Conservation (phyloP, 2,797 vertebrate species). For the Myotis pilosus region DNA sequence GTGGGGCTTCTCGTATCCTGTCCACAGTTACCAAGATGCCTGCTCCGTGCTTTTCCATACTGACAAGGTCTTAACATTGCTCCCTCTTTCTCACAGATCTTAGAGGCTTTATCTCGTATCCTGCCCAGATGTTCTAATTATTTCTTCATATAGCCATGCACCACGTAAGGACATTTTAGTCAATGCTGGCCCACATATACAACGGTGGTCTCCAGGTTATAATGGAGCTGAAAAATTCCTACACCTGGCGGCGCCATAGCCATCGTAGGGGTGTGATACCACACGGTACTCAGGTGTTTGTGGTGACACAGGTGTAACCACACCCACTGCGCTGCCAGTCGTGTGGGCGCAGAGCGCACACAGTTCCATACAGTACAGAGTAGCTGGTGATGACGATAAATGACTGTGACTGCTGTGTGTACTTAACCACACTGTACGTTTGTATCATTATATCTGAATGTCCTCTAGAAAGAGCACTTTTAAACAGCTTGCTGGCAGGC, state of each 20-base stretch:
- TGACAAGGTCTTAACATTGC: neutral
- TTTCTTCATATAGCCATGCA: neutral
- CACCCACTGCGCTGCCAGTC: neutral
- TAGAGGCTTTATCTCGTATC: neutral
- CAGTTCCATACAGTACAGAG: neutral
- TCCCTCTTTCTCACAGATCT: neutral
- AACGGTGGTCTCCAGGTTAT: neutral
- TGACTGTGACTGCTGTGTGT: neutral
- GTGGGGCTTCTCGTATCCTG: neutral
- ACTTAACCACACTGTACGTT: neutral
- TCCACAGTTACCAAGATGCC: neutral
- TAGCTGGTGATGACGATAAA: too few relatives aligned
- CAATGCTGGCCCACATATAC: neutral
- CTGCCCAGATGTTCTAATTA: neutral
- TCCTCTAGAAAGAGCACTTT: too few relatives aligned
- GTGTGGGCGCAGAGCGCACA: neutral
- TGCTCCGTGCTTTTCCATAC: neutral
- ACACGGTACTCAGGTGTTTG: accelerated
- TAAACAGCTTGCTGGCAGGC: neutral
- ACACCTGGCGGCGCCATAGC: neutral
- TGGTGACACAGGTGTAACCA: too few relatives aligned
- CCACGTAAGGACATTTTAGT: neutral
- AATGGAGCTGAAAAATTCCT: neutral
- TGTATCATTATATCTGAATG: too few relatives aligned
- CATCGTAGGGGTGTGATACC: neutral